Conservation (phyloP, 2,113 vertebrate genomes). For the Eira barbara region DNA sequence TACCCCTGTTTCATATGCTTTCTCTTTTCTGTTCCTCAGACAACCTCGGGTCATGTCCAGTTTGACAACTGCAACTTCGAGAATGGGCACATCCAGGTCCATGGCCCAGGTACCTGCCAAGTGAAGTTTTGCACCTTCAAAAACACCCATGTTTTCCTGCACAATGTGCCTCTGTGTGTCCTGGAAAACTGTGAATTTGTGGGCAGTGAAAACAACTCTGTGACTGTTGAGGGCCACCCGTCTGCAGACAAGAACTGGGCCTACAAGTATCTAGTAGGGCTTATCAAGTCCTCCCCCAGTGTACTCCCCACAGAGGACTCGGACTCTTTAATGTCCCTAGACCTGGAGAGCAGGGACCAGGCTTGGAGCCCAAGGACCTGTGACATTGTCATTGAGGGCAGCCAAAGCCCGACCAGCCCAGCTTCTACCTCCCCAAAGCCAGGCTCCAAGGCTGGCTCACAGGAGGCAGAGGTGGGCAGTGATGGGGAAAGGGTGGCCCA, state of each 20-base stretch:
- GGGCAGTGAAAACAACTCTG: constrained; percentile 90
- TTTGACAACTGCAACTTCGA: constrained; percentile 94
- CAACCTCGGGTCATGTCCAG: constrained; percentile 91
- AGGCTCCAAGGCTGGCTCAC: constrained; percentile 57
- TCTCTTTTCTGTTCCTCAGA: constrained; percentile 79
- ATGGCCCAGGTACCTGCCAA: constrained; percentile 91
- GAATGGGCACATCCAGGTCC: constrained; percentile 91
- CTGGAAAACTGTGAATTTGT: constrained; percentile 94
- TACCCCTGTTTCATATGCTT: background rate
- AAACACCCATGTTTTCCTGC: constrained; percentile 89
- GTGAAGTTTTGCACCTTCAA: constrained; percentile 94
- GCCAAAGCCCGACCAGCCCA: constrained; percentile 66
- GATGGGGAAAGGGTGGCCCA: constrained; percentile 78
- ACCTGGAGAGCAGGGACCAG: constrained; percentile 75
- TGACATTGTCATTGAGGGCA: constrained; percentile 76
- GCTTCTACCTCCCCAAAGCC: constrained; percentile 48
- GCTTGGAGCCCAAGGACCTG: constrained; percentile 74
- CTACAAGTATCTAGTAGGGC: constrained; percentile 88
- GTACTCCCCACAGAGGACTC: constrained; percentile 51
- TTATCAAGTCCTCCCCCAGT: constrained; percentile 83
- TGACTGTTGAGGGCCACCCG: constrained; percentile 90
- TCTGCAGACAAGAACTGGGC: constrained; percentile 94
- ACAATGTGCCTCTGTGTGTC: constrained; percentile 88
- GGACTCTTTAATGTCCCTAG: constrained; percentile 58
- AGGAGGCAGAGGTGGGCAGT: constrained; percentile 72